Conservation (phyloP, 2,797 vertebrate genomes). For the Salarias fasciatus region DNA sequence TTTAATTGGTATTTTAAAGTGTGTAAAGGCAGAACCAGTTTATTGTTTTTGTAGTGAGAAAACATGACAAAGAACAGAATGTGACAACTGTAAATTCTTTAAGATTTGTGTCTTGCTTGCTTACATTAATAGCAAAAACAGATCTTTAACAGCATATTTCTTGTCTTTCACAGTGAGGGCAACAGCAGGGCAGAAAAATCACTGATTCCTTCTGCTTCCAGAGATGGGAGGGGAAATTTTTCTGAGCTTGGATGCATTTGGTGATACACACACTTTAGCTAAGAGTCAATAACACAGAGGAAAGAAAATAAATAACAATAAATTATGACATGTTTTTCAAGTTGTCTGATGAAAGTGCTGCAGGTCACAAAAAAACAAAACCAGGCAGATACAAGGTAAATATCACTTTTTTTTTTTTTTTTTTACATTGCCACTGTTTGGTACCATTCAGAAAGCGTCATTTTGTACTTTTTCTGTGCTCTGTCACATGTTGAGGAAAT, state of each 20-base stretch:
- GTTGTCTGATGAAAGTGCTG: too few relatives aligned
- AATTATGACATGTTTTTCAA: conserved; percentile 1
- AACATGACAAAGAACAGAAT: conserved; percentile 12
- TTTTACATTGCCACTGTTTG: too few relatives aligned
- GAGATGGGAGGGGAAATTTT: conserved; percentile 9
- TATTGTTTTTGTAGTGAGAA: conserved; percentile 15
- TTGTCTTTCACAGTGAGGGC: conserved; percentile 12
- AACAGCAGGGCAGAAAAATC: background rate
- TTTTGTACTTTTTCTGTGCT: too few relatives aligned
- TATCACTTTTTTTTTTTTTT: background rate
- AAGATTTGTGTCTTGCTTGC: background rate
- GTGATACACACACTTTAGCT: conserved; percentile 4
- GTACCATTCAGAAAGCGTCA: background rate
- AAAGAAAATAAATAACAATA: conserved; percentile 60
- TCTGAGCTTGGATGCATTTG: conserved; percentile 18
- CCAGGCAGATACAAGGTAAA: conserved; percentile 18
- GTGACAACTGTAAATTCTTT: background rate
- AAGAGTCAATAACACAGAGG: conserved; percentile 20
- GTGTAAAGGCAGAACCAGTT: too few relatives aligned
- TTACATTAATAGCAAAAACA: too few relatives aligned
- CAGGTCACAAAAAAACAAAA: conserved; percentile 50
- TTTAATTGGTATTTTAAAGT: too few relatives aligned
- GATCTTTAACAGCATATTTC: background rate
- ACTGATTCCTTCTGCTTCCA: background rate
- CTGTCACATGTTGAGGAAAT: conserved; percentile 81